These are phyloP conservation scores for Phrynocephalus vlangalii DNA, from an alignment of 2,797 vertebrate species.

Conservation along the genomic window DNA sequence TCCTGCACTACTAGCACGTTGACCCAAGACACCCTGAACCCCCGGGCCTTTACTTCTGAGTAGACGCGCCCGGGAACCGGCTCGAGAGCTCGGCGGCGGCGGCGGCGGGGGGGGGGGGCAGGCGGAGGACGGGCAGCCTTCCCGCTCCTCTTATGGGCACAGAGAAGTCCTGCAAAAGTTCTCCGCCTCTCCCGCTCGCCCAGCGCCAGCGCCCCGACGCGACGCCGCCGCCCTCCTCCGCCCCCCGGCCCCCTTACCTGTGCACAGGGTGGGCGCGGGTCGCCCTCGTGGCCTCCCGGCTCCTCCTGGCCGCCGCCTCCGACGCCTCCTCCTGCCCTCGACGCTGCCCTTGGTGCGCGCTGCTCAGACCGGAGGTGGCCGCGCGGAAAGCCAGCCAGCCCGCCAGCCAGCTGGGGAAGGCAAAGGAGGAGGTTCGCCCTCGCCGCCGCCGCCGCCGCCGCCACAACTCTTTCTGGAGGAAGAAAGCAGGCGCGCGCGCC, in stretches of 20 bases:
- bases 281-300: slow-evolving; percentile 33
- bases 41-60: background rate
- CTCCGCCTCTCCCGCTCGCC: background rate
- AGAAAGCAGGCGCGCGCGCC: background rate
- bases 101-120: background rate
- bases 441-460: background rate
- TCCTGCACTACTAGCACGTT: background rate
- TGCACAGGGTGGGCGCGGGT: background rate
- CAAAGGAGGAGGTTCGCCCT: background rate
- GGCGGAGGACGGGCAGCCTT: slow-evolving; percentile 19
- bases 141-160: slow-evolving; percentile 11
- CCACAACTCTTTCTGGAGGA: background rate
- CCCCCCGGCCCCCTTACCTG: background rate
- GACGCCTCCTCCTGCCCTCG: background rate
- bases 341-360: slow-evolving; percentile 23
- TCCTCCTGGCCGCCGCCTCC: slow-evolving; percentile 21
- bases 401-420: background rate
- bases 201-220: background rate
- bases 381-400: background rate
- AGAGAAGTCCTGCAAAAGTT: slow-evolving; percentile 25
- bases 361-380: background rate
- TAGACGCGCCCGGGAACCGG: no score
- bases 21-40: background rate
- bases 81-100: slow-evolving; percentile 2
- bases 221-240: background rate